Base-by-base conservation (phyloP, 2,888 invertebrate genomes). In the Nebria brevicollis region DNA sequence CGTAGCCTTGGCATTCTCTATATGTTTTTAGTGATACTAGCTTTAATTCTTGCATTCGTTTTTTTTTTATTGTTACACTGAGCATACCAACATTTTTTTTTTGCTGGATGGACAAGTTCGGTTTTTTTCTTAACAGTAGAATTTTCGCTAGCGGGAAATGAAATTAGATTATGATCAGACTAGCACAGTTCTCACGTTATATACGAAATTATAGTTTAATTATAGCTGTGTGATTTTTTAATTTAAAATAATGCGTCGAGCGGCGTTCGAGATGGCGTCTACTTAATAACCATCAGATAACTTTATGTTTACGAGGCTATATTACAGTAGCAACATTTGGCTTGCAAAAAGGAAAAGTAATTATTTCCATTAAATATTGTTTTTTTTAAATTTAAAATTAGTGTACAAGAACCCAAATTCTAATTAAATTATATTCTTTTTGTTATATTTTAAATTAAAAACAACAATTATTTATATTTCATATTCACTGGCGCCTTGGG, bases 121-220 rank as follows among this genome's bases (percentile, higher is more conserved):
- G 6, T 73, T 73, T 73, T 73, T 15, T 73, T 11, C 43, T 13
- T 15, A 2, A 10, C 26, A n/a, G 13, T 25, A 5, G 68, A 66
- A 78, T 72, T 77, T 77, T 54, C 70, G 66, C 42, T 73, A 34
- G 78, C 78, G 74, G 78, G 78, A 78, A 78, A 42, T 74, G 73
- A 66, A 73, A 72, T 78, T 78, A 78, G 78, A 78, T 78, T 78
- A 78, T 66, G 74, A 78, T 78, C 74, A 64, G 74, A 79, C 54
- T 79, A 79, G 79, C 79, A 74, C 54, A 79, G 79, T 79, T 79
- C 79, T 79, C 79, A 79, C 79, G 42, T 42, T 43, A 13, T 20
- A 70, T 70, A 70, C 41, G 73, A 78, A 78, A 78, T 78, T 78
- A 73, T 72, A 66, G 66, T 74, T 66, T 79, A 79, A 79, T 79